Evolutionary conservation across 2,113 vertebrate species (phyloP).

Genomic region (Cynocephalus volans): DNA sequence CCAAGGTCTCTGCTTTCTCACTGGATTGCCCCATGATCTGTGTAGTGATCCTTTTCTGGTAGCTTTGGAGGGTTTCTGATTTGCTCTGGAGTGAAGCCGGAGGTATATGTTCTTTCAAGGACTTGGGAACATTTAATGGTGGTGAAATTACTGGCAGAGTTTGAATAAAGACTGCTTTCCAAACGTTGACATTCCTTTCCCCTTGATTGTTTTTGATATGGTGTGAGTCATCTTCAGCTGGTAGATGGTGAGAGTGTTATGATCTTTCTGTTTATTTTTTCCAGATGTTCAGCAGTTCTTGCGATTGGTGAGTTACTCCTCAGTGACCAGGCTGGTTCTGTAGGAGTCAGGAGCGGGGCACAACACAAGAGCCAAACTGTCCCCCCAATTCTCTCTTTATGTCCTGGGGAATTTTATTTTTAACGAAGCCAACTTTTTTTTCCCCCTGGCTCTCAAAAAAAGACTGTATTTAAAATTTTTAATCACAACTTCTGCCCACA

Average conservation of each 20-base stretch:
- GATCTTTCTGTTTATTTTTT: conserved; percentile 61
- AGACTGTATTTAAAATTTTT: conserved; percentile 63
- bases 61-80: not conserved
- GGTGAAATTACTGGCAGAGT: conserved; percentile 56
- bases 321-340: not conserved
- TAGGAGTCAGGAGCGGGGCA: not conserved
- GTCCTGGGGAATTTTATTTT: conserved; percentile 48
- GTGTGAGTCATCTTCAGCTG: conserved; percentile 77
- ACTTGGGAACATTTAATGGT: conserved; percentile 53
- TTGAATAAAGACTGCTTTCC: conserved; percentile 66
- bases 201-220: conserved; percentile 63
- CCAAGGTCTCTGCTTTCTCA: not conserved
- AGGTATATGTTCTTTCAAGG: conserved; percentile 15
- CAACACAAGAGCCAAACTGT: not conserved
- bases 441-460: conserved; percentile 52
- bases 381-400: not conserved
- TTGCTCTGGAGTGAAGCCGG: not conserved
- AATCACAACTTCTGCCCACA: conserved; percentile 56
- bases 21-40: not conserved
- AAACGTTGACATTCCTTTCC: conserved; percentile 54
- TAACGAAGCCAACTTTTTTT: conserved; percentile 48
- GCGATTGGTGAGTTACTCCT: not conserved
- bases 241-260: conserved; percentile 61
- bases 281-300: conserved; percentile 44
- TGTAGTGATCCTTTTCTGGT: not conserved